Conservation (phyloP, 2,113 vertebrate species). For the Crotalus horridus region DNA sequence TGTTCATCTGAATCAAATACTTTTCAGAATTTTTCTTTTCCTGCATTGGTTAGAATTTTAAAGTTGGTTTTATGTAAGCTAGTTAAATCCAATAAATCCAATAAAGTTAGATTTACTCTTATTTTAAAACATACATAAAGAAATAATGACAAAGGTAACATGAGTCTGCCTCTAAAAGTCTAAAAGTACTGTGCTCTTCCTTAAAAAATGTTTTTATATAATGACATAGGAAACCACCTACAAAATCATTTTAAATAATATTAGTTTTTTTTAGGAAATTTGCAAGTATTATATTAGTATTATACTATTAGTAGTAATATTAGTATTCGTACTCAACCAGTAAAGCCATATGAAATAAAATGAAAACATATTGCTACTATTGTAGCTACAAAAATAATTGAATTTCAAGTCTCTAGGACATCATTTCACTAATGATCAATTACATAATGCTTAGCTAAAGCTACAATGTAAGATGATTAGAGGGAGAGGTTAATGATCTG, state of each 20-base stretch:
- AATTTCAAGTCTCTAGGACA: slow-evolving; percentile 52
- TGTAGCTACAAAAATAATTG: slow-evolving; percentile 44
- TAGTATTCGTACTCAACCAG: background rate
- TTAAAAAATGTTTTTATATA: background rate
- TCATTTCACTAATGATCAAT: slow-evolving; percentile 64
- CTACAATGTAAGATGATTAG: slow-evolving; percentile 64
- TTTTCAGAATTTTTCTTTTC: background rate
- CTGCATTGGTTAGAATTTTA: background rate
- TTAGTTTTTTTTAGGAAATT: background rate
- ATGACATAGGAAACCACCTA: background rate
- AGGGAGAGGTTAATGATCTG: slow-evolving; percentile 62
- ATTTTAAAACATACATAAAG: background rate
- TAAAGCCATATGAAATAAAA: background rate
- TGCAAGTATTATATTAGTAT: background rate
- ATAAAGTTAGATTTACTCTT: background rate
- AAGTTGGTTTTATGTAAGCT: background rate
- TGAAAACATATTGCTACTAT: slow-evolving; percentile 20
- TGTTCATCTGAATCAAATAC: background rate
- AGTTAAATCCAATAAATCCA: no score
- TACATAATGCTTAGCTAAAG: slow-evolving; percentile 61
- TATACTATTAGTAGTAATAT: background rate
- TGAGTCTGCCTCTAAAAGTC: background rate
- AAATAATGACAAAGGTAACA: background rate
- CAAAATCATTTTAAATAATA: background rate
- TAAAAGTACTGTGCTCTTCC: background rate